Evolutionary conservation across 2,888 invertebrate species (phyloP), one percentile per base, ranked within the genome.

Genomic region (Oligia fasciuncula): DNA sequence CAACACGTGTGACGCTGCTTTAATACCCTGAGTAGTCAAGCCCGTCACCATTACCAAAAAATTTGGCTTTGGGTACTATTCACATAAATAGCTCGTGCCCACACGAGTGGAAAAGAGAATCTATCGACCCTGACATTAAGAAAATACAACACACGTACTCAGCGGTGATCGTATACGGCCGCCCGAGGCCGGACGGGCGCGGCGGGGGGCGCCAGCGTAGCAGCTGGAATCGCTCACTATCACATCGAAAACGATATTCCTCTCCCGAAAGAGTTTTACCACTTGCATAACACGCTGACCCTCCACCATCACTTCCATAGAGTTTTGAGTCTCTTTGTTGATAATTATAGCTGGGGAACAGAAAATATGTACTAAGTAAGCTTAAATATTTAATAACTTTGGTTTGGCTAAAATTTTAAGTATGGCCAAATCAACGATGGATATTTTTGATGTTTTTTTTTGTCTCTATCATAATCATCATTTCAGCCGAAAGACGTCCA

Each of bases 271-370:
- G 62, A 97, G 85, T 79, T 95, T 96, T 72, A 92, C 93, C 46
- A 97, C 85, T 67, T 94, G 94, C 86, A 94, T 85, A 13, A 90
- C 84, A 73, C 95, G 91, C 66, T 88, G 92, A 0, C 92, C 93
- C 49, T 96, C 95, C 77, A 97, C 94, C 88, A 94, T 90, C 43
- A 96, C 90, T 66, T 95, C 92, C 90, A 96, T 91, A 2, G 84
- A 87, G 62, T 79, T 90, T 23, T 86, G 84, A 73, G 87, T 83
- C 79, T 95, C 95, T 86, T 92, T 94, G 91, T 91, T 93, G 69
- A 97, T 96, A 79, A 87, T 94, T 91, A 97, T 95, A 63, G 96
- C 96, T 97, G 87, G 8, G 14, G 4, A 71, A 23, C 4, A 79
- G 9, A 49, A 73, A 79, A 40, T 2, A 0, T n/a, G 2, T 6